Percentiles rank a stretch among this genome's conserved stretches.
Evolutionary conservation across 2,888 invertebrate species (phyloP).

Genomic region (Trilocha varians): DNA sequence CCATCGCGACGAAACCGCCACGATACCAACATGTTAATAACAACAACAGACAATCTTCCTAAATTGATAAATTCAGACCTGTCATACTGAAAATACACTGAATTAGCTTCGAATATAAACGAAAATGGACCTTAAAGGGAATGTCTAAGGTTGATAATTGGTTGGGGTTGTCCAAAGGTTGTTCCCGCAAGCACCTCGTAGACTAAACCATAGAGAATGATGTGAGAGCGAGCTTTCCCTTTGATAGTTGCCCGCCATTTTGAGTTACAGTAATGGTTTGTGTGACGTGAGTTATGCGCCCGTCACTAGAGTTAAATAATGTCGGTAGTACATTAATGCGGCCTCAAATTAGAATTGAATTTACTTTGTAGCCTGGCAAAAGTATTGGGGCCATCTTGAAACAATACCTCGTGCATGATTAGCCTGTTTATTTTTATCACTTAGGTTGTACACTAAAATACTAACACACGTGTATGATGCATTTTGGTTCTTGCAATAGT

Average conservation of each 20-base stretch:
- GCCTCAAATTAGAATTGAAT: conserved; percentile 47
- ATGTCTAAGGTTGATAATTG: conserved; percentile 22
- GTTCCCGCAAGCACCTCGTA: conserved; percentile 44
- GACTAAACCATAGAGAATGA: conserved; percentile 61
- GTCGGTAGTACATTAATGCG: conserved; percentile 49
- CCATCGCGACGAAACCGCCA: conserved; percentile 41
- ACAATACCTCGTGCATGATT: no score
- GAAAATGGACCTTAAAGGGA: conserved; percentile 18
- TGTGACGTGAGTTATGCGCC: conserved; percentile 60
- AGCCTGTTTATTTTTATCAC: no score
- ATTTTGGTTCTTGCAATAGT: no score
- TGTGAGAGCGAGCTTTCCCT: conserved; percentile 68
- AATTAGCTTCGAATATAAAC: conserved; percentile 17
- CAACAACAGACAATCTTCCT: conserved; percentile 54
- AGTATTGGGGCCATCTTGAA: no score
- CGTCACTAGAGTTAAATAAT: conserved; percentile 60
- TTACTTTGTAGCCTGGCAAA: conserved; percentile 20
- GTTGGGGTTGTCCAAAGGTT: conserved; percentile 21
- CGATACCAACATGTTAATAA: conserved; percentile 57
- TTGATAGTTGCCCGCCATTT: conserved; percentile 68
- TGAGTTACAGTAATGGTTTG: conserved; percentile 64
- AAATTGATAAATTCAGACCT: conserved; percentile 63
- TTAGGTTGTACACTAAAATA: no score
- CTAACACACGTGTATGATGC: no score
- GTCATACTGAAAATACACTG: conserved; percentile 38